Evolutionary conservation across 2,797 vertebrate species (phyloP).

Genomic region (Petrocephalus sullivani): DNA sequence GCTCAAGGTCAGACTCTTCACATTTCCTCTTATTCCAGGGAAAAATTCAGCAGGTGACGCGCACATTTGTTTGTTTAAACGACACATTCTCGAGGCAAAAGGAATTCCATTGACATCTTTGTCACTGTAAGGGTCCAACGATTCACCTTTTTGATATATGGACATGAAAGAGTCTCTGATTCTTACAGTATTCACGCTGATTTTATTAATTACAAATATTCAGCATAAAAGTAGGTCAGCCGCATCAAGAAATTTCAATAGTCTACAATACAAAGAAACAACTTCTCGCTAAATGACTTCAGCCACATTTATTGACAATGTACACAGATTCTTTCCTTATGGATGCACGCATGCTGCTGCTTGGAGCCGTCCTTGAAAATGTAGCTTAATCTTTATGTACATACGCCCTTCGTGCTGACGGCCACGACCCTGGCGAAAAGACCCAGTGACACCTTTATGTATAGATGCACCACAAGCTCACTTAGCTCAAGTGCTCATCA

Average conservation of each 20-base stretch:
- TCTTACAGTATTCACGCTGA: neutral
- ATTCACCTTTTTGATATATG: neutral
- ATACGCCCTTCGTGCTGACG: slow-evolving; percentile 40
- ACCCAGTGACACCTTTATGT: neutral
- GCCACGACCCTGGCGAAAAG: slow-evolving; percentile 15
- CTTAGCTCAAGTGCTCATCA: slow-evolving; percentile 36
- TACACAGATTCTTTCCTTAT: neutral
- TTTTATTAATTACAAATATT: neutral
- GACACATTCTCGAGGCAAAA: neutral
- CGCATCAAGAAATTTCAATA: neutral
- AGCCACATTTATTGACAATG: neutral
- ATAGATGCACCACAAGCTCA: slow-evolving; percentile 26
- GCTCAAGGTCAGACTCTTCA: neutral
- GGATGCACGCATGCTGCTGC: neutral
- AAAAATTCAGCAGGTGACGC: neutral
- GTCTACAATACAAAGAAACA: neutral
- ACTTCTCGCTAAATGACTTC: neutral
- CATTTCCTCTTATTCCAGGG: neutral
- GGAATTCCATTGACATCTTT: neutral
- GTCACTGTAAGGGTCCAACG: neutral
- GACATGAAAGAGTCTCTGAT: neutral
- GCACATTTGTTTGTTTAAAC: neutral
- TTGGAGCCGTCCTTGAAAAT: neutral
- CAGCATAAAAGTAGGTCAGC: neutral
- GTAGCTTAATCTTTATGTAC: slow-evolving; percentile 24